Evolutionary conservation across 1,140 invertebrate species (phyloP), one percentile per base, ranked within the genome.

Genomic region (Drosophila sulfurigaster): DNA sequence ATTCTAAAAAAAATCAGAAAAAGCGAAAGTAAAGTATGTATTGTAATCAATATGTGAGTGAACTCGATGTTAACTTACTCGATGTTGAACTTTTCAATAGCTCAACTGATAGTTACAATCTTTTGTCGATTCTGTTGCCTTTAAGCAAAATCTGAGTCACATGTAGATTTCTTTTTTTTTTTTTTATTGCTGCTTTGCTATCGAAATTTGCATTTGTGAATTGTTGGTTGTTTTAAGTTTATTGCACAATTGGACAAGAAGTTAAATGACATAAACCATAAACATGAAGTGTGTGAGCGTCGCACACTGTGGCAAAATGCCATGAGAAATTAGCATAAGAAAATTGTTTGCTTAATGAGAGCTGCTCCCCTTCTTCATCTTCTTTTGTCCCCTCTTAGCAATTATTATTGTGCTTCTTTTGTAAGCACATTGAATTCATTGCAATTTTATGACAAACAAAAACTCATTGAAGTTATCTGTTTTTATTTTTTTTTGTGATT

Each of bases 231-330:
- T 62, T 81, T 82, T 79, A 72, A 51, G 75, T 79, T 76, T 78
- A 85, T 86, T 82, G 82, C 72, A 69, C 82, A 86, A 86, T 79
- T 73, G 71, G 68, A 87, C 75, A 82, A 78, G 81, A 85, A 85
- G 82, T 86, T 75, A 64, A 85, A 78, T 87, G 74, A 75, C 75
- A 78, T 78, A 62, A 81, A 75, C 60, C 69, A 81, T 81, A 81
- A 75, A 60, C 69, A 81, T 81, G 75, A 81, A 75, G 69, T 71
- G 74, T 85, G 70, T 58, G 67, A 46, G 13, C 13, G 35, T 6
- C 5, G 45, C 30, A 76, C 74, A 77, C 46, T 56, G 68, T 20
- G 57, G 3, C 67, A 71, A 70, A 25, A 70, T 4, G 1, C 8
- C 16, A 35, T n/a, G 2, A 32, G 78, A 69, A 71, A 48, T 56